Percentiles rank a stretch among this genome's conserved stretches.
Evolutionary conservation across 2,113 vertebrate species (phyloP).

Genomic region (Coptodon bakossiorum): DNA sequence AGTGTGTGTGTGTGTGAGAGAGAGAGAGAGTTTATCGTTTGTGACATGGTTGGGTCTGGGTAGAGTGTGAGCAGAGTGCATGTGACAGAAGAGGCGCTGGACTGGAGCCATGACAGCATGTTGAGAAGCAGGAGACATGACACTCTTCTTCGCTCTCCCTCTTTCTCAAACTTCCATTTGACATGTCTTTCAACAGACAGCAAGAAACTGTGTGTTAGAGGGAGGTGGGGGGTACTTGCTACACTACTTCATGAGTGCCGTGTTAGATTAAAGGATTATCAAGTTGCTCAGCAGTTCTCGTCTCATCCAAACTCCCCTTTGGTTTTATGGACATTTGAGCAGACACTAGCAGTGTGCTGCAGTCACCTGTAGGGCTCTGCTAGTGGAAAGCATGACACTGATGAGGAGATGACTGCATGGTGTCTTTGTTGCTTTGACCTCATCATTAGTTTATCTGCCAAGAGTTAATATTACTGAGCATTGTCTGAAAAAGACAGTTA

Average conservation of each 20-base stretch:
- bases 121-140: conserved; percentile 76
- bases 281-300: neutral
- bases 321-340: neutral
- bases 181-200: conserved; percentile 47
- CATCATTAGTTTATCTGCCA: neutral
- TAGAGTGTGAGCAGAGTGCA: conserved; percentile 65
- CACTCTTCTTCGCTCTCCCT: conserved; percentile 23
- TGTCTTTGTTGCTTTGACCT: neutral
- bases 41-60: conserved; percentile 65
- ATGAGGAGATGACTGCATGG: neutral
- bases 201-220: neutral
- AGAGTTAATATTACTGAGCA: neutral
- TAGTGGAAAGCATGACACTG: neutral
- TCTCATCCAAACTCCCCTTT: neutral
- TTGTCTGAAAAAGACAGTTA: neutral
- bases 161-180: neutral
- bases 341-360: neutral
- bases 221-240: neutral
- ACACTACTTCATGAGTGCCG: neutral
- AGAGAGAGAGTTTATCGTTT: conserved; percentile 81
- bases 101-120: conserved; percentile 60
- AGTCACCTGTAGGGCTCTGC: neutral
- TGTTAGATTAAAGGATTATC: neutral
- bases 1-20: fast-evolving
- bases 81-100: conserved; percentile 61